A percentile compares a stretch with the other conserved stretches of the same genome.
Conservation (phyloP, 2,797 vertebrate species). For the Vireo griseus region DNA sequence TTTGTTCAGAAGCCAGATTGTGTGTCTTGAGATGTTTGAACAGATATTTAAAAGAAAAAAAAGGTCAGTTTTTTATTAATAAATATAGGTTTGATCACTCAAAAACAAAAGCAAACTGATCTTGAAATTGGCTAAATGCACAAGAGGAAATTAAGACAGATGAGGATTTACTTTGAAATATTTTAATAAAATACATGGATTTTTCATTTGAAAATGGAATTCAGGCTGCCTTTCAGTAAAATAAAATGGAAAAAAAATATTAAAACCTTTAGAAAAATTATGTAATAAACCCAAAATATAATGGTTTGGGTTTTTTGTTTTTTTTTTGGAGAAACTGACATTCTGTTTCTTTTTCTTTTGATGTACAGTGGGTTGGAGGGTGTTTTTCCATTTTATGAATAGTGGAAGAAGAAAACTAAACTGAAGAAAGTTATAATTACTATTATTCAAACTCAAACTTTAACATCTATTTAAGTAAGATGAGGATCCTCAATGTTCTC, state of each 20-base stretch:
- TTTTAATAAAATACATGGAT: not conserved
- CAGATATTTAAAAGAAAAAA: not conserved
- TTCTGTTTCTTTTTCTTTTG: not conserved
- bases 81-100: not conserved
- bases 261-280: not conserved
- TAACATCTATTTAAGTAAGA: not conserved
- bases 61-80: not conserved
- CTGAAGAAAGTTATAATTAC: not conserved
- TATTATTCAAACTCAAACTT: not conserved
- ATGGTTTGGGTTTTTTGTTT: not conserved
- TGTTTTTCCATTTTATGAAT: not conserved
- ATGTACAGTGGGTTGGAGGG: accelerated
- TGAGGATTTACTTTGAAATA: not conserved
- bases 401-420: not conserved
- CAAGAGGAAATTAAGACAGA: not conserved
- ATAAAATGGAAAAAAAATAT: not conserved
- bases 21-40: not conserved
- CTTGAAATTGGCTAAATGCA: not conserved
- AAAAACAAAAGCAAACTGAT: not conserved
- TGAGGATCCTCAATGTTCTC: not conserved
- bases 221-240: not conserved
- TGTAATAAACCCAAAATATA: not conserved
- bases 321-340: not conserved
- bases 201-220: not conserved
- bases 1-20: not conserved